Evolutionary conservation across 30 jellyfish, hydroid and myxozoan genomes (phyloP).

Genomic region (Rhopilema esculentum): DNA sequence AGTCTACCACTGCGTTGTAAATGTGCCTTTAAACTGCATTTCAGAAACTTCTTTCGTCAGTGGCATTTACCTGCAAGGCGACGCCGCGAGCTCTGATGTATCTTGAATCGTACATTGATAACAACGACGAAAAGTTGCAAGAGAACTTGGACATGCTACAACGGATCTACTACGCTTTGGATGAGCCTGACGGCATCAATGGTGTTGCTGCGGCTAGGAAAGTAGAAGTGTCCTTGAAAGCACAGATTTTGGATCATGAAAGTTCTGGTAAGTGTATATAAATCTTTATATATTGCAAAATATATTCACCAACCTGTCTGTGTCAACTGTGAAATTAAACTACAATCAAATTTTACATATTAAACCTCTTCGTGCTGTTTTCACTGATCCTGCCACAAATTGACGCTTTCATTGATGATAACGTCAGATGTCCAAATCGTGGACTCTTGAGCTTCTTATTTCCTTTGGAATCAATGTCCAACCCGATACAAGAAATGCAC

Average conservation of each 20-base stretch:
- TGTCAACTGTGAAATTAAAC: too few relatives aligned
- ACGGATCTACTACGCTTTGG: constrained; percentile 67
- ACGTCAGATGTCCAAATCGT: too few relatives aligned
- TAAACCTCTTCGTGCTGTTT: too few relatives aligned
- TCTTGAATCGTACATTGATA: constrained; percentile 73
- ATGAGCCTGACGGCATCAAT: constrained; percentile 91
- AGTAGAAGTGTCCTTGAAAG: constrained; percentile 63
- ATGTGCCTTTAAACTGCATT: not conserved
- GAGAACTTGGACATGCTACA: constrained; percentile 75
- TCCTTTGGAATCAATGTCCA: too few relatives aligned
- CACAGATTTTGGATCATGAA: constrained; percentile 85
- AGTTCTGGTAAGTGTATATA: constrained; percentile 65
- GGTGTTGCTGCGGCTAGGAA: constrained; percentile 92
- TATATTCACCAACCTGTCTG: too few relatives aligned
- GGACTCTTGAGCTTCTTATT: too few relatives aligned
- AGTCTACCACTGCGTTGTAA: too few relatives aligned
- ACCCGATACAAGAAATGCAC: too few relatives aligned
- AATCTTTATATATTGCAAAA: not conserved
- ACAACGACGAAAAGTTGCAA: constrained; percentile 48
- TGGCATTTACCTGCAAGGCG: constrained; percentile 68
- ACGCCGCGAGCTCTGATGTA: constrained; percentile 87
- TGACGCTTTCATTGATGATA: too few relatives aligned
- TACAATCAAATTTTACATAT: too few relatives aligned
- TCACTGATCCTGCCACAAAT: too few relatives aligned
- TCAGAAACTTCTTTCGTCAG: constrained; percentile 50